Base-by-base conservation (phyloP, 2,113 vertebrate species). In the Anas platyrhynchos region DNA sequence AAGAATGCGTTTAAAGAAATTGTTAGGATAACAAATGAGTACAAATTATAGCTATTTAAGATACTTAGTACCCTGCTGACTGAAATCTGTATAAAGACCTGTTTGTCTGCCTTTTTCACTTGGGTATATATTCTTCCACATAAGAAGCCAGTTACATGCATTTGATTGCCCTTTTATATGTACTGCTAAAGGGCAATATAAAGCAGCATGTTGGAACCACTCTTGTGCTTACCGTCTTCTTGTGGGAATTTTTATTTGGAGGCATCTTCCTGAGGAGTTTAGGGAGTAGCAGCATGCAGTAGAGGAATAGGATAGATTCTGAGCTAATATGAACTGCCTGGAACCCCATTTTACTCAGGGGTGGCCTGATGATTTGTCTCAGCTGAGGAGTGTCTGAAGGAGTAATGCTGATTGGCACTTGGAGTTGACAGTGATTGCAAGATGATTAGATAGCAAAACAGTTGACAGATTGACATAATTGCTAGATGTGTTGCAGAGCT, bases 51-150 rank as follows among this genome's bases (percentile, higher is more conserved):
- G 84, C 59, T 92, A 46, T 92, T 89, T 92, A 59, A 6, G 3
- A 34, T 84, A 84, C 27, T 78, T 81, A 66, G 52, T 83, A 73
- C 29, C 55, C 77, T 81, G 73, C 81, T 86, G 93, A 67, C 55
- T 94, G 68, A 89, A 91, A 31, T 41, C 27, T 88, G 34, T 71
- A 80, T 54, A 91, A 91, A 92, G 84, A 50, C 23, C 48, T 50
- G 55, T 91, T 91, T 81, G 50, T 77, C n/a, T 92, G 62, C 88
- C 22, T 83, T 94, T 94, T 74, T 92, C n/a, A 22, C 46, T 91
- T 91, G 65, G 17, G 27, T 77, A 58, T 83, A 17, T 58, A 44
- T 77, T 96, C n/a, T 86, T 74, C 36, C 22, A 58, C 32, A 31
- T 86, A 69, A 86, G 58, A 48, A 91, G 36, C 32, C 73, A 71